Conservation (phyloP, 2,888 invertebrate genomes). For the Nephrocerus scutellatus region DNA sequence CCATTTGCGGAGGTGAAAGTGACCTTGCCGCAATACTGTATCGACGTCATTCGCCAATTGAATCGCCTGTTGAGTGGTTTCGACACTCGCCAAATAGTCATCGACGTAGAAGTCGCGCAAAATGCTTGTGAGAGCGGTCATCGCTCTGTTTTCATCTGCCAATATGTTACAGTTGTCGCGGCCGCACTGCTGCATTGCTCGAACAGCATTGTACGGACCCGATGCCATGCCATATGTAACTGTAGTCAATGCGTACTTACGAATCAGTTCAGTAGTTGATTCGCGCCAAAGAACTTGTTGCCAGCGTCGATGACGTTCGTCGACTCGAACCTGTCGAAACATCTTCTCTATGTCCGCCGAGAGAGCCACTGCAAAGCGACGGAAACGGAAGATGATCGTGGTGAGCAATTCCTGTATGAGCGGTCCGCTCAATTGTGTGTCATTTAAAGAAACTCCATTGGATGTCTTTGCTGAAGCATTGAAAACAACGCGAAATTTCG, state of each 20-base stretch:
- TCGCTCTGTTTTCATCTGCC: background rate
- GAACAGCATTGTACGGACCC: too few species aligned
- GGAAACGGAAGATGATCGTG: background rate
- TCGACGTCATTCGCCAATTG: background rate
- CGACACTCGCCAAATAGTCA: background rate
- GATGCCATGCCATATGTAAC: too few species aligned
- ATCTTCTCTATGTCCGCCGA: slow-evolving; percentile 4
- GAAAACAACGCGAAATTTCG: background rate
- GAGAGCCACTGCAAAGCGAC: slow-evolving; percentile 2
- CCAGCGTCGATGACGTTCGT: slow-evolving; percentile 1
- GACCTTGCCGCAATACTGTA: background rate
- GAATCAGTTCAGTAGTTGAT: too few species aligned
- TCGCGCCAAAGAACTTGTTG: slow-evolving; percentile 4
- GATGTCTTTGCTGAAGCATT: slow-evolving; percentile 7
- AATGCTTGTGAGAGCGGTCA: slow-evolving; percentile 5
- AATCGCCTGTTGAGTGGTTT: background rate
- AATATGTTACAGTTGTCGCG: too few species aligned
- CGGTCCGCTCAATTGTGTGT: background rate
- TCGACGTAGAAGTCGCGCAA: slow-evolving; percentile 1
- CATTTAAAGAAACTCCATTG: slow-evolving; percentile 2
- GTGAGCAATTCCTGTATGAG: background rate
- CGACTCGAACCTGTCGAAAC: slow-evolving; percentile 1
- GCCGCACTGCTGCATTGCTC: too few species aligned
- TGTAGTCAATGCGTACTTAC: too few species aligned
- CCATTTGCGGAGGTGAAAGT: slow-evolving; percentile 1